Percentiles rank a stretch among this genome's conserved stretches.
Conservation (phyloP, 2,113 vertebrate species). For the Rhadina sibilatrix region DNA sequence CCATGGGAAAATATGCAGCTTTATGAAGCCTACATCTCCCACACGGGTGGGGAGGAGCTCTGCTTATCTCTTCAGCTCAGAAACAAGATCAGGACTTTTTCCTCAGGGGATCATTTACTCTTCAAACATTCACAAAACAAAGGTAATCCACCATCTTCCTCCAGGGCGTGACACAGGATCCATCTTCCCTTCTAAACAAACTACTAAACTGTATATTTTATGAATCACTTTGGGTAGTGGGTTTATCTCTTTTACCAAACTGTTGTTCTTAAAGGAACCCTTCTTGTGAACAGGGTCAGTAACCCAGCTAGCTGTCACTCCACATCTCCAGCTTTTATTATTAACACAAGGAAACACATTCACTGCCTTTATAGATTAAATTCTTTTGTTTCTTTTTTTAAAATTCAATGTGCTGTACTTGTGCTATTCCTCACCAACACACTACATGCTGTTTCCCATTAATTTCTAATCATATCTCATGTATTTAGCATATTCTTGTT, state of each 20-base stretch:
- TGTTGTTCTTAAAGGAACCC: neutral
- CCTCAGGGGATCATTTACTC: neutral
- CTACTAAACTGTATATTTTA: neutral
- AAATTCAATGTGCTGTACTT: neutral
- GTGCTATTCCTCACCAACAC: neutral
- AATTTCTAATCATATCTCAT: neutral
- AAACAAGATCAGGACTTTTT: conserved; percentile 4
- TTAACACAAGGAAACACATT: neutral
- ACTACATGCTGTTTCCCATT: neutral
- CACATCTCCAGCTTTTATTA: neutral
- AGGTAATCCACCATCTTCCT: neutral
- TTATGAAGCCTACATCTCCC: neutral
- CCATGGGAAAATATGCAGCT: conserved; percentile 47
- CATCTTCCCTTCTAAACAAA: neutral
- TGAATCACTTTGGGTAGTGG: neutral
- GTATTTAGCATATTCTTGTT: neutral
- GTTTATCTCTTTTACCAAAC: neutral
- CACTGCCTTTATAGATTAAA: neutral
- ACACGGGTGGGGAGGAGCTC: neutral
- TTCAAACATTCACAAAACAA: conserved; percentile 34
- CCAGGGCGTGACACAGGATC: neutral
- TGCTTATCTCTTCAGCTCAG: conserved; percentile 44
- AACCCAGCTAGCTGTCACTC: neutral
- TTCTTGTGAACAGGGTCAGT: neutral
- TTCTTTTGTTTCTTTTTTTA: neutral